These are phyloP conservation scores for Otocyon megalotis DNA, from an alignment of 2,113 vertebrate genomes.

Conservation along the genomic window DNA sequence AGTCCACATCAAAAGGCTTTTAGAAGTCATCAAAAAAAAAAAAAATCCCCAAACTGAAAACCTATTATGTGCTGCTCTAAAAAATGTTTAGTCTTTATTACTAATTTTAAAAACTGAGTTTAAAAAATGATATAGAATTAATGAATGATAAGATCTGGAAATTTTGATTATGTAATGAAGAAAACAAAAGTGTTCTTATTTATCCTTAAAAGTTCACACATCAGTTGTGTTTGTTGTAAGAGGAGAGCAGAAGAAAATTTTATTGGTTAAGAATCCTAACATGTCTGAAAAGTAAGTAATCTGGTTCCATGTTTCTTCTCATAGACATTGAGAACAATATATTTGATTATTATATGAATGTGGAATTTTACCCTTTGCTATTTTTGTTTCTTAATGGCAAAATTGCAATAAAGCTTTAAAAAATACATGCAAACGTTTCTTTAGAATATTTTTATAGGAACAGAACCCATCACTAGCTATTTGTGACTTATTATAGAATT, in stretches of 20 bases:
- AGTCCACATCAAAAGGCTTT: slow-evolving; percentile 90
- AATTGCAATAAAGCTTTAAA: slow-evolving; percentile 9
- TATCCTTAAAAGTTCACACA: neutral
- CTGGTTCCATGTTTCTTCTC: neutral
- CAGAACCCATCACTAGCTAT: neutral
- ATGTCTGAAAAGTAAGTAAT: neutral
- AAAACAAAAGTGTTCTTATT: slow-evolving; percentile 11
- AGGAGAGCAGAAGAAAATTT: neutral
- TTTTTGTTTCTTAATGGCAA: slow-evolving; percentile 1
- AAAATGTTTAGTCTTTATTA: slow-evolving; percentile 74
- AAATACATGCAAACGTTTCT: neutral
- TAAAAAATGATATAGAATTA: slow-evolving; percentile 60
- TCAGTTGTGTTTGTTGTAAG: slow-evolving; percentile 53
- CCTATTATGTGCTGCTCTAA: slow-evolving; percentile 69
- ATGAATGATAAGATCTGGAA: slow-evolving; percentile 16
- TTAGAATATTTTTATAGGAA: slow-evolving; percentile 34
- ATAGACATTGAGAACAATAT: neutral
- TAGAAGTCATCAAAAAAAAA: slow-evolving; percentile 88
- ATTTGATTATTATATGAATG: slow-evolving; percentile 40
- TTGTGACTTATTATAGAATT: slow-evolving; percentile 56
- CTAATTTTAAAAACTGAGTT: slow-evolving; percentile 69
- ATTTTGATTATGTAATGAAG: slow-evolving; percentile 50
- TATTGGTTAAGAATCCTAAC: neutral
- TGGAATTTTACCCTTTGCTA: neutral
- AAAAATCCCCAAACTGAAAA: slow-evolving; percentile 67